A percentile compares a stretch with the other conserved stretches of the same genome.
Conservation (phyloP, 53 echinoderm and acorn worm genomes). For the Apostichopus leukothele region DNA sequence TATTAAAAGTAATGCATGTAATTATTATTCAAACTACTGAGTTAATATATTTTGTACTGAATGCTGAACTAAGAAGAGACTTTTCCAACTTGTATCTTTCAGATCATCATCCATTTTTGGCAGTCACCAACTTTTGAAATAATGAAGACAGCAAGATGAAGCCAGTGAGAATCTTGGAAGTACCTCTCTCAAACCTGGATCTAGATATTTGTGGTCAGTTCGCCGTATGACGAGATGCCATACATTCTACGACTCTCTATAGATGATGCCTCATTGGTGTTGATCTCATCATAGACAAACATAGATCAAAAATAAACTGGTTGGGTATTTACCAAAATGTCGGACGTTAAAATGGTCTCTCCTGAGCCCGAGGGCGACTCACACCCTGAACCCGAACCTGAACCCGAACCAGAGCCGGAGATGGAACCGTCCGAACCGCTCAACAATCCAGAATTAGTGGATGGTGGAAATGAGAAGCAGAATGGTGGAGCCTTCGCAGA, state of each 20-base stretch:
- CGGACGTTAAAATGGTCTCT: neutral
- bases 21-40: too few relatives aligned
- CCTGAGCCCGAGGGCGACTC: constrained; percentile 43
- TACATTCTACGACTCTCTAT: neutral
- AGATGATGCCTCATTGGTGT: too few relatives aligned
- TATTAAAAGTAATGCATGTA: too few relatives aligned
- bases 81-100: neutral
- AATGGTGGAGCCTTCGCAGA: constrained; percentile 70
- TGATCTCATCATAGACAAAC: neutral
- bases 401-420: constrained; percentile 55
- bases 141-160: neutral
- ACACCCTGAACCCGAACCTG: constrained; percentile 56
- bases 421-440: neutral
- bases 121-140: neutral
- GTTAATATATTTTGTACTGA: too few relatives aligned
- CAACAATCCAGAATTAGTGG: neutral
- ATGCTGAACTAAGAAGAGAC: neutral
- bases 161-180: neutral
- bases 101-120: neutral
- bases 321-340: neutral
- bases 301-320: too few relatives aligned
- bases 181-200: too few relatives aligned
- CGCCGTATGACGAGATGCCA: neutral
- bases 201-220: neutral
- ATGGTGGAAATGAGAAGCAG: neutral